phyloP scores from a whole-genome alignment of 2,888 invertebrate species.

The Ochlodes sylvanus region DNA sequence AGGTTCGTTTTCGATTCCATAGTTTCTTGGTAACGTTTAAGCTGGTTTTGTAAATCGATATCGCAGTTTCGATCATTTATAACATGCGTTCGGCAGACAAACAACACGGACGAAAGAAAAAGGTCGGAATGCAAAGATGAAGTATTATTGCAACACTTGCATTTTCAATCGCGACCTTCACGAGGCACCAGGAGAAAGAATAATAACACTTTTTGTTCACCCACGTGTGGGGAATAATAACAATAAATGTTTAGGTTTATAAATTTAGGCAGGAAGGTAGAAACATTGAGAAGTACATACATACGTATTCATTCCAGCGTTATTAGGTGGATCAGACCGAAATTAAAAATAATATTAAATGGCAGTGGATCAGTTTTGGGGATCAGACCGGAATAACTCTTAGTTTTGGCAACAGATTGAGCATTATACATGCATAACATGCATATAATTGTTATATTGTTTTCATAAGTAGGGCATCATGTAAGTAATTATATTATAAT shows the following conservation, averaged over 20 bases:
- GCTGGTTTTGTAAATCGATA: constrained; percentile 69
- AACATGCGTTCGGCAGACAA: constrained; percentile 77
- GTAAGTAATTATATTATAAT: no score
- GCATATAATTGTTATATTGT: no score
- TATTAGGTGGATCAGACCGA: no score
- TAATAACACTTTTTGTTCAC: constrained; percentile 19
- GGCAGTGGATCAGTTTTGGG: no score
- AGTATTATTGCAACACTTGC: constrained; percentile 84
- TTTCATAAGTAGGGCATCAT: no score
- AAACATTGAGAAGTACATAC: no score
- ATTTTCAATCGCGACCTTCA: constrained; percentile 74
- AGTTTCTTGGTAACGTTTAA: constrained; percentile 45
- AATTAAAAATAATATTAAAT: no score
- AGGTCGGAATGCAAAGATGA: constrained; percentile 75
- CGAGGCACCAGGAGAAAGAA: constrained; percentile 50
- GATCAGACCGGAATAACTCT: no score
- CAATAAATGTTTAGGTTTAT: background rate
- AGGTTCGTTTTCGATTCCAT: constrained; percentile 46
- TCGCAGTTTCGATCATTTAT: constrained; percentile 82
- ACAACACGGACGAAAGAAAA: constrained; percentile 72
- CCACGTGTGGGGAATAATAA: constrained; percentile 24
- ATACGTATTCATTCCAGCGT: no score
- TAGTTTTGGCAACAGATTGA: no score
- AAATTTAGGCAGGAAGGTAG: background rate
- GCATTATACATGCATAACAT: no score